phyloP scores from a whole-genome alignment of 1,140 invertebrate genomes.

The Venturia canescens region DNA sequence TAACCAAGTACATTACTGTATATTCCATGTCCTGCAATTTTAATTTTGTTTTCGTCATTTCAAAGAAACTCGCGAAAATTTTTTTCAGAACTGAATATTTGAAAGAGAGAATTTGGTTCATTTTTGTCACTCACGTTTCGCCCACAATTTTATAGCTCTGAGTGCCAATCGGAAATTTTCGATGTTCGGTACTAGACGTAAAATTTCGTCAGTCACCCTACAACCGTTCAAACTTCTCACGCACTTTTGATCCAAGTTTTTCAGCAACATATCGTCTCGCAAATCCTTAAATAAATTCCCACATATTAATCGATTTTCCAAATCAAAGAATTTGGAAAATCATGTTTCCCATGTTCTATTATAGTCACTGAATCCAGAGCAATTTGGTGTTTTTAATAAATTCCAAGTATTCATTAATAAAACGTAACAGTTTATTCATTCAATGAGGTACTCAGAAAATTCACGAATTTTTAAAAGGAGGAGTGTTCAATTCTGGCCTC shows the following conservation, averaged over 20 bases:
- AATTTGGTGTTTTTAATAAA: not conserved
- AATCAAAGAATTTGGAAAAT: too few species aligned
- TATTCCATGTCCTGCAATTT: slow-evolving; percentile 90
- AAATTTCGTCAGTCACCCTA: slow-evolving; percentile 98
- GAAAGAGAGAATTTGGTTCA: slow-evolving; percentile 8
- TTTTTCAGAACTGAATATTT: too few species aligned
- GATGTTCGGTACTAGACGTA: slow-evolving; percentile 96
- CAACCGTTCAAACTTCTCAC: slow-evolving; percentile 98
- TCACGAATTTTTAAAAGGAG: not conserved
- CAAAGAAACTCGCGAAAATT: not conserved
- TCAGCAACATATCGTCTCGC: slow-evolving; percentile 92
- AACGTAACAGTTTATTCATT: not conserved
- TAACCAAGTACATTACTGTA: slow-evolving; percentile 99
- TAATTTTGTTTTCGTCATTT: not conserved
- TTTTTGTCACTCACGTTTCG: slow-evolving; percentile 89
- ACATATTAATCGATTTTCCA: not conserved
- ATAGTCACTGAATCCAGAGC: not conserved
- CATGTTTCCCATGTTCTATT: too few species aligned
- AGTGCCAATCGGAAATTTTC: slow-evolving; percentile 96
- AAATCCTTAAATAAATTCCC: slow-evolving; percentile 84
- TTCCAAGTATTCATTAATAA: not conserved
- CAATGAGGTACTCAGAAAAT: not conserved
- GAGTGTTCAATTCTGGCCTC: too few species aligned
- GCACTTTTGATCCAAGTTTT: slow-evolving; percentile 97
- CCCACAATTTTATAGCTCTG: slow-evolving; percentile 98